These are phyloP conservation scores for Petrolisthes manimaculis DNA, from an alignment of 2,888 invertebrate genomes.

Conservation along the genomic window DNA sequence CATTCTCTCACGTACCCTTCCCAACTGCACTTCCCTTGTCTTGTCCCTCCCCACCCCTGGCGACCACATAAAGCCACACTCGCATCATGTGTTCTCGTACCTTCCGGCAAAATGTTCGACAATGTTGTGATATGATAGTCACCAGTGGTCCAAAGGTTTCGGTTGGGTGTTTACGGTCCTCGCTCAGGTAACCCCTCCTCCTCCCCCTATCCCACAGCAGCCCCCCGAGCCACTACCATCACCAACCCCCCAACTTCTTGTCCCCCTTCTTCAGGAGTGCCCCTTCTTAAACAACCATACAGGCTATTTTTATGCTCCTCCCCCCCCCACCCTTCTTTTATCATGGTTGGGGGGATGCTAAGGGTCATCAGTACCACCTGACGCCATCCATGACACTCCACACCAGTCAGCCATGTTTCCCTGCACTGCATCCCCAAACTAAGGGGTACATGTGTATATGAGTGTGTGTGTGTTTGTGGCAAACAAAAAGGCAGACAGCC, in stretches of 20 bases:
- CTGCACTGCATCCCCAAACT: too few relatives aligned
- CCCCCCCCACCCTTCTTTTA: neutral
- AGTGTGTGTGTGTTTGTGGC: too few relatives aligned
- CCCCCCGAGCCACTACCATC: neutral
- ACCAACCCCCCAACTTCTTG: neutral
- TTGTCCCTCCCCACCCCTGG: neutral
- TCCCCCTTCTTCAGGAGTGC: neutral
- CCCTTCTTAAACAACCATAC: neutral
- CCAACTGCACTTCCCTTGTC: neutral
- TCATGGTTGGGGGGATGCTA: neutral
- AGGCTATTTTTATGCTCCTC: neutral
- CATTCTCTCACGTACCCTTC: neutral
- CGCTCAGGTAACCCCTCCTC: conserved; percentile 25
- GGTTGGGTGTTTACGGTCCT: conserved; percentile 40
- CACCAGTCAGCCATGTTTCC: too few relatives aligned
- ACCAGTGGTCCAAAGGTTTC: conserved; percentile 50
- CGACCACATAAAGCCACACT: conserved; percentile 20
- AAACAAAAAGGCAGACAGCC: neutral
- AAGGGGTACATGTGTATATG: too few relatives aligned
- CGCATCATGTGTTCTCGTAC: conserved; percentile 42
- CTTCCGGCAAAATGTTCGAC: conserved; percentile 40
- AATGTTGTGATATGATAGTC: conserved; percentile 55
- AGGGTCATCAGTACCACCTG: neutral
- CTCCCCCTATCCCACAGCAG: neutral
- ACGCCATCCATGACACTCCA: neutral